Evolutionary conservation across 2,113 vertebrate genomes (phyloP).

Genomic region (Climacteris rufus): DNA sequence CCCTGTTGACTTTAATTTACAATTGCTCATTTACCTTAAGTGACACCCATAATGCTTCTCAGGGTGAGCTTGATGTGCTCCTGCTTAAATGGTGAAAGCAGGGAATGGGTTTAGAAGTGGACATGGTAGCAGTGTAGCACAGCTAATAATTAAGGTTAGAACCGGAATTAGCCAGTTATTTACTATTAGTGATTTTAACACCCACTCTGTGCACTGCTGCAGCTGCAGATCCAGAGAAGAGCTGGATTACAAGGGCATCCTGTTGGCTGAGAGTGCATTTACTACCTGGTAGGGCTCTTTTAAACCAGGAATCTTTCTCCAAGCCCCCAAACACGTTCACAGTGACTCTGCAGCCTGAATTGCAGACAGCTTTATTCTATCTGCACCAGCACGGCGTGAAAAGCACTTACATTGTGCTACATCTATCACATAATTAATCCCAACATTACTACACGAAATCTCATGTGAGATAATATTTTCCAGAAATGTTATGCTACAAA

Average conservation of each 20-base stretch:
- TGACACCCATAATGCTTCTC: neutral
- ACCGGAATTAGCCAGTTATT: neutral
- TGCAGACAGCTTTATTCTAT: neutral
- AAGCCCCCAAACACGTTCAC: neutral
- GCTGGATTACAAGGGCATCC: rapidly evolving
- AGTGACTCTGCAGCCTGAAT: neutral
- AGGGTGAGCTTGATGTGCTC: neutral
- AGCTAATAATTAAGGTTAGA: neutral
- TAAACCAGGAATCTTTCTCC: neutral
- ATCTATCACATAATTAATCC: slow-evolving; percentile 42
- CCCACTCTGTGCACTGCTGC: neutral
- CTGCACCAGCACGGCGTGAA: neutral
- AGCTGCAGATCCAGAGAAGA: neutral
- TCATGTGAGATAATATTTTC: slow-evolving; percentile 11
- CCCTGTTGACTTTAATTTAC: neutral
- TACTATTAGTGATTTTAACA: neutral
- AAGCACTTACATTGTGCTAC: neutral
- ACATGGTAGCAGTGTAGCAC: neutral
- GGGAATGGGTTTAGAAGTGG: neutral
- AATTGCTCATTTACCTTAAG: neutral
- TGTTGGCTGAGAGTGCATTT: neutral
- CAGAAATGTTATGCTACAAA: slow-evolving; percentile 20
- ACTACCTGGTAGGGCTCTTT: neutral
- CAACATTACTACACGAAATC: neutral
- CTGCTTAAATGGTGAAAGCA: neutral